Evolutionary conservation across 2,797 vertebrate species (phyloP).

Genomic region (Echiichthys vipera): DNA sequence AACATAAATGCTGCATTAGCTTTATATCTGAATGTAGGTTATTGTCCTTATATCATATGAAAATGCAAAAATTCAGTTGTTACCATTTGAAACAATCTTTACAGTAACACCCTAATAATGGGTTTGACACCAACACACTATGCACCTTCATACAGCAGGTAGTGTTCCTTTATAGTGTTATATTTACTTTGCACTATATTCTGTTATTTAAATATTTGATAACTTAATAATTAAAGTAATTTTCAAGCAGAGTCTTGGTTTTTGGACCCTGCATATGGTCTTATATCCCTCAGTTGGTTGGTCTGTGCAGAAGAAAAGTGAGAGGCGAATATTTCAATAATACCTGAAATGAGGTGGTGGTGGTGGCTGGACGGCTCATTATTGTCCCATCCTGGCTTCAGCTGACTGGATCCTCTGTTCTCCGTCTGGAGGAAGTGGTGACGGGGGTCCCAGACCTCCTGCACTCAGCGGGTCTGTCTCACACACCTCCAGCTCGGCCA

Average conservation of each 20-base stretch:
- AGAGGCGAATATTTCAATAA: conserved; percentile 52
- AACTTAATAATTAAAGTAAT: not conserved
- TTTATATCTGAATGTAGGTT: not conserved
- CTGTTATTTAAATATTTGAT: not conserved
- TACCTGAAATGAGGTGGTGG: conserved; percentile 74
- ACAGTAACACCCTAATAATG: not conserved
- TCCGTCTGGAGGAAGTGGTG: conserved; percentile 82
- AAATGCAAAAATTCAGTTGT: too few species aligned
- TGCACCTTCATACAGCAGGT: not conserved
- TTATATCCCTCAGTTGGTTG: conserved; percentile 11
- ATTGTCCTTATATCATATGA: not conserved
- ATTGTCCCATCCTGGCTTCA: conserved; percentile 78
- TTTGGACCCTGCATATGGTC: not conserved
- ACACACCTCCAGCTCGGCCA: conserved; percentile 76
- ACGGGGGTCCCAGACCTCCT: conserved; percentile 83
- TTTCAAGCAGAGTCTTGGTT: not conserved
- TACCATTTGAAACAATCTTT: not conserved
- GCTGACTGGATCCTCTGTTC: conserved; percentile 82
- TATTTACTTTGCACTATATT: not conserved
- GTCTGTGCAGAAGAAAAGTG: conserved; percentile 32
- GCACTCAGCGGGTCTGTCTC: conserved; percentile 82
- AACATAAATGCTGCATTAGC: not conserved
- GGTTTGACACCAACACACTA: not conserved
- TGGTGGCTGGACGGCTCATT: conserved; percentile 75
- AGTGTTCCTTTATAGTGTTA: not conserved